Percentiles rank a stretch among this genome's conserved stretches.
phyloP scores from a whole-genome alignment of 2,797 vertebrate species.

The Loriculus beryllinus region DNA sequence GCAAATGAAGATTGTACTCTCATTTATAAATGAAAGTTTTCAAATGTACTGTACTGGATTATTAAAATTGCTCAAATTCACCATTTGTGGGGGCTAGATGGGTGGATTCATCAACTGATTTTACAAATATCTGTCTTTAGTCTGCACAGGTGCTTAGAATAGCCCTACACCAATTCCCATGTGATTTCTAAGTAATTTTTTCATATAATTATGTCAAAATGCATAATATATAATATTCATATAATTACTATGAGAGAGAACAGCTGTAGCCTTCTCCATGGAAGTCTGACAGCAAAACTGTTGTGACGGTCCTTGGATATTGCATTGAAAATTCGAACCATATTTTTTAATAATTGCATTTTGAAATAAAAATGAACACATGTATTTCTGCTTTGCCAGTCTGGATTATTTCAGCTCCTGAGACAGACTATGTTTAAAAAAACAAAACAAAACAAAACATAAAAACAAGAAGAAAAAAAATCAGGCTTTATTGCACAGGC shows the following conservation, averaged over 20 bases:
- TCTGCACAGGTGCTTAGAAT: neutral
- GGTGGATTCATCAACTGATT: neutral
- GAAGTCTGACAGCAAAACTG: neutral
- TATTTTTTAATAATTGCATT: neutral
- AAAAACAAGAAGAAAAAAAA: neutral
- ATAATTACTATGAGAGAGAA: neutral
- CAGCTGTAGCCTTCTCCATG: neutral
- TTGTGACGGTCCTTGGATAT: neutral
- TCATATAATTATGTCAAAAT: neutral
- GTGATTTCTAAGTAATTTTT: neutral
- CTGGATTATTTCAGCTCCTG: neutral
- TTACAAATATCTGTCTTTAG: neutral
- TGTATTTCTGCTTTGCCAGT: neutral
- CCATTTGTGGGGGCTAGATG: fast-evolving
- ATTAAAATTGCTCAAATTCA: neutral
- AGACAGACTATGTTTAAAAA: neutral
- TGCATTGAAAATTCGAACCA: neutral
- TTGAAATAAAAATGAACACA: neutral
- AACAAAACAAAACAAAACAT: no score
- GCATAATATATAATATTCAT: neutral
- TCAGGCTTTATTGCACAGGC: neutral
- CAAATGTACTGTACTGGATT: neutral
- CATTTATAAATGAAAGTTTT: neutral
- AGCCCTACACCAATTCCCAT: neutral
- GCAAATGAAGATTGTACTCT: neutral